Evolutionary conservation across 2,797 vertebrate species (phyloP).

Genomic region (Clarias pachynema): DNA sequence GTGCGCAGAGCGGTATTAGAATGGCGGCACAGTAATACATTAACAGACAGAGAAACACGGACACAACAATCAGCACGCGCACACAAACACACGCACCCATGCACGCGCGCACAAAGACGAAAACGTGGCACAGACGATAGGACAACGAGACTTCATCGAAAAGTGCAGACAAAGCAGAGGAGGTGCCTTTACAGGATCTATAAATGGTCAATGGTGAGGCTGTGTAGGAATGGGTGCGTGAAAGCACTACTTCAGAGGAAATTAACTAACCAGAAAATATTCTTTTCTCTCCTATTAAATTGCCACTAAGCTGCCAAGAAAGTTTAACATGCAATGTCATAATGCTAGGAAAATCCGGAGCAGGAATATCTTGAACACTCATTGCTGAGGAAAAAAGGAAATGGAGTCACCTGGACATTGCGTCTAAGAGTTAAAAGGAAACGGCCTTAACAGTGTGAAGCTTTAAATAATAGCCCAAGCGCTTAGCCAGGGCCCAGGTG

Average conservation of each 20-base stretch:
- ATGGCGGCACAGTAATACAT: constrained; percentile 22
- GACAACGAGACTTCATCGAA: constrained; percentile 22
- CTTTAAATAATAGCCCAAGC: neutral
- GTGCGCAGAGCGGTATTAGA: constrained; percentile 23
- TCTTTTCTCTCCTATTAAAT: neutral
- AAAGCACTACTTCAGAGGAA: constrained; percentile 30
- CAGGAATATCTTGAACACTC: neutral
- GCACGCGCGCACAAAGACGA: neutral
- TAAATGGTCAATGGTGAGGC: constrained; percentile 3
- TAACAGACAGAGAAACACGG: constrained; percentile 57
- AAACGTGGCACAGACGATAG: constrained; percentile 29
- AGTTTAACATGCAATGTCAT: constrained; percentile 8
- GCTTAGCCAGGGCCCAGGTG: neutral
- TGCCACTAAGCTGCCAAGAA: constrained; percentile 33
- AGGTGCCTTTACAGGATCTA: constrained; percentile 12
- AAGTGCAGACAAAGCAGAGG: constrained; percentile 32
- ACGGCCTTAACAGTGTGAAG: neutral
- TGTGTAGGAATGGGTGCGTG: neutral
- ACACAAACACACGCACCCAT: constrained; percentile 14
- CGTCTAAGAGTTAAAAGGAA: neutral
- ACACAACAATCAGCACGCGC: constrained; percentile 41
- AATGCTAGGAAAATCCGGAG: neutral
- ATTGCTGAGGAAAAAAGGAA: neutral
- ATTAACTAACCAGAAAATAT: neutral
- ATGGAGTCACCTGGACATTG: neutral